A percentile compares a stretch with the other conserved stretches of the same genome.
Conservation (phyloP, 2,113 vertebrate species). For the Neodon shergylaensis region DNA sequence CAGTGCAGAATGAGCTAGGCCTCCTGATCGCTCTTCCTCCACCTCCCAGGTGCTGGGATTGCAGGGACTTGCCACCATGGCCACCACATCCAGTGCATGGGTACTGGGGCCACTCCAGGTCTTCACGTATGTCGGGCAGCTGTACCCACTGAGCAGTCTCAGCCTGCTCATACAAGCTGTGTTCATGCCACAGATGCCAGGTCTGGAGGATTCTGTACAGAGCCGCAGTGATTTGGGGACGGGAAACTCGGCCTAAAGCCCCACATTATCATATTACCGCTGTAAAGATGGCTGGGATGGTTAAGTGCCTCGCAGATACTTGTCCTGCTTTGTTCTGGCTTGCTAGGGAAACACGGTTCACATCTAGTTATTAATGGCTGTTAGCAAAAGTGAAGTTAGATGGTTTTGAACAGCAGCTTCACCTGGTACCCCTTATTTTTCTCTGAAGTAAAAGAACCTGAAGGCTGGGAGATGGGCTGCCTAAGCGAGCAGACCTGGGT, state of each 20-base stretch:
- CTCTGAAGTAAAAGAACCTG: background rate
- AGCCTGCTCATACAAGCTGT: background rate
- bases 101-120: accelerated
- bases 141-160: background rate
- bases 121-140: background rate
- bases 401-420: background rate
- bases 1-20: background rate
- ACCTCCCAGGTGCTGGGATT: background rate
- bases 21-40: background rate
- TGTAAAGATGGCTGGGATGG: background rate
- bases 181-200: background rate
- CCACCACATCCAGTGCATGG: background rate
- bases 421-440: background rate
- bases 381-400: background rate
- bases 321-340: background rate
- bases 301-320: background rate
- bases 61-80: background rate
- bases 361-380: background rate
- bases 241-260: background rate
- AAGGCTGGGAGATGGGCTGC: background rate
- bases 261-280: background rate
- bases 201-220: background rate
- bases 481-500: background rate
- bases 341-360: background rate
- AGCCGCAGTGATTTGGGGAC: background rate